Evolutionary conservation across 2,888 invertebrate species (phyloP).

Genomic region (Dastarcus helophoroides): DNA sequence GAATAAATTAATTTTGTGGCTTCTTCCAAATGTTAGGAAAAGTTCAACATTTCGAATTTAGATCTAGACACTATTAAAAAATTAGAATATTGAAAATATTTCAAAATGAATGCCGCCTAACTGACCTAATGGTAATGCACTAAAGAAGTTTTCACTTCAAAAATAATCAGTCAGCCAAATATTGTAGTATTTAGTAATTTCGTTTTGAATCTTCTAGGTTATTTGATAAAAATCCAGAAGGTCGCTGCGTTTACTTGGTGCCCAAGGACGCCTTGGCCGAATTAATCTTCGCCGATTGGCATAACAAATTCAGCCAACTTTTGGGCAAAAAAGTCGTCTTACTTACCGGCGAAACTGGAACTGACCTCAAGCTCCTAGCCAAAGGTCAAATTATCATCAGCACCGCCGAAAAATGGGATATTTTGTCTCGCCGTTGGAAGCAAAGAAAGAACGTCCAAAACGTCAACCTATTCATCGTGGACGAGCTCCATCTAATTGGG

Average conservation of each 20-base stretch:
- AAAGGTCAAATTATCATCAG: slow-evolving; percentile 94
- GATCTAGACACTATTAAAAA: too few species aligned
- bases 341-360: slow-evolving; percentile 93
- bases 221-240: slow-evolving; percentile 60
- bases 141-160: too few species aligned
- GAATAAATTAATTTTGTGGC: too few species aligned
- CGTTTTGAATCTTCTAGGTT: too few species aligned
- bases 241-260: slow-evolving; percentile 86
- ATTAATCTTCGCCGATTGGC: slow-evolving; percentile 83
- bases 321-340: slow-evolving; percentile 81
- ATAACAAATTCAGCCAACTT: slow-evolving; percentile 68
- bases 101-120: too few species aligned
- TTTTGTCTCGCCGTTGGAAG: slow-evolving; percentile 95
- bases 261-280: slow-evolving; percentile 88
- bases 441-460: slow-evolving; percentile 97
- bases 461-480: slow-evolving; percentile 90
- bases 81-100: too few species aligned
- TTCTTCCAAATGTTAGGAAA: too few species aligned
- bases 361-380: slow-evolving; percentile 84
- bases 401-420: slow-evolving; percentile 98
- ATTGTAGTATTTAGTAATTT: too few species aligned
- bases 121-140: too few species aligned
- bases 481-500: slow-evolving; percentile 85
- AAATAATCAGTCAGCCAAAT: too few species aligned
- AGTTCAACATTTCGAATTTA: too few species aligned